phyloP scores from a whole-genome alignment of 2,888 invertebrate species.

The Eulithis prunata region DNA sequence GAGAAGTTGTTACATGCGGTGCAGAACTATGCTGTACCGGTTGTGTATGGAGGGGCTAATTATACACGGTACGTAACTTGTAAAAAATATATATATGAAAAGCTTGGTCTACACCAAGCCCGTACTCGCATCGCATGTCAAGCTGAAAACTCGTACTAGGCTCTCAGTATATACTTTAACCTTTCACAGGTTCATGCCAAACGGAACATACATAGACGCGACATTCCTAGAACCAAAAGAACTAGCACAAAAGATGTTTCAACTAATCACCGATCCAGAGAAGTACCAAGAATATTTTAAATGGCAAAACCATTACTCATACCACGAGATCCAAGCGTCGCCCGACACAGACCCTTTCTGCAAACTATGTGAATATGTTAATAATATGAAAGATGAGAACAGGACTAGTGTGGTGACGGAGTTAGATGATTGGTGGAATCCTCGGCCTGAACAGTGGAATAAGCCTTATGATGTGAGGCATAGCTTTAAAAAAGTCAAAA shows the following conservation, averaged over 20 bases:
- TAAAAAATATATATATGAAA: not conserved
- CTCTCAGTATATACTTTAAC: too few relatives aligned
- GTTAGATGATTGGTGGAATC: conserved; percentile 1
- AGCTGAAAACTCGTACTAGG: too few relatives aligned
- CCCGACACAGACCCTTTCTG: not conserved
- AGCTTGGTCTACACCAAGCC: too few relatives aligned
- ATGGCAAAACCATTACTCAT: not conserved
- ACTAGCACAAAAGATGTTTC: not conserved
- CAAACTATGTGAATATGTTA: not conserved
- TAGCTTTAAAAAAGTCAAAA: not conserved
- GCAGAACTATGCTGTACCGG: conserved; percentile 58
- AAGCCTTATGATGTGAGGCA: not conserved
- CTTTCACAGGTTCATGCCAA: not conserved
- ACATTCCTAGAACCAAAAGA: not conserved
- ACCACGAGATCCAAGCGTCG: not conserved
- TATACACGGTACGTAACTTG: conserved; percentile 58
- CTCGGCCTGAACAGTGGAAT: not conserved
- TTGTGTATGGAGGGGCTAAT: conserved; percentile 68
- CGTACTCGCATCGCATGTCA: too few relatives aligned
- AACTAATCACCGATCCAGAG: not conserved
- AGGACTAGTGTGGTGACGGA: not conserved
- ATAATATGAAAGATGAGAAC: not conserved
- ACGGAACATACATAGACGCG: not conserved
- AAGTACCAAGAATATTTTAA: not conserved
- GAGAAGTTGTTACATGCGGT: conserved; percentile 63